Conservation (phyloP, 1,140 invertebrate genomes). For the Parapsyche elsis region DNA sequence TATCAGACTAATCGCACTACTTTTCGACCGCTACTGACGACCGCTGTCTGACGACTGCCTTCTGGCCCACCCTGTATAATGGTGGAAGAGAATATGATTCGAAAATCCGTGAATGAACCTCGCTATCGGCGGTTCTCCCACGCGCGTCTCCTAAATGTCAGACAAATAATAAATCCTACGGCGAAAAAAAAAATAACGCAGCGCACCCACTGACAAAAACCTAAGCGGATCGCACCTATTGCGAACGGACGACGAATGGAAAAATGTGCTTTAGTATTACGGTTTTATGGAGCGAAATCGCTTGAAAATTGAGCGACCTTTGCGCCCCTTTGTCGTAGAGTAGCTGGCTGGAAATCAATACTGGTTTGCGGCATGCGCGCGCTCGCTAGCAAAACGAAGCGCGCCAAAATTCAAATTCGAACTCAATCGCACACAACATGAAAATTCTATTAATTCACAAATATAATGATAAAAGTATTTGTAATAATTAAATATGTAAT, state of each 20-base stretch:
- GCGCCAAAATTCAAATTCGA: background rate
- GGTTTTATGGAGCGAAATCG: background rate
- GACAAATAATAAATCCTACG: conserved; percentile 39
- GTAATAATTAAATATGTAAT: too few relatives aligned
- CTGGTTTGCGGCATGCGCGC: background rate
- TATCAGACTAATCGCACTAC: background rate
- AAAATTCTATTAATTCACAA: too few relatives aligned
- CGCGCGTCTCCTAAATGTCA: conserved; percentile 32
- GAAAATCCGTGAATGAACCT: conserved; percentile 8
- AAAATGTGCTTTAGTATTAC: background rate
- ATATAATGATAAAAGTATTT: too few relatives aligned
- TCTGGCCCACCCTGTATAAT: background rate
- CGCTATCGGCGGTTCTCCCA: conserved; percentile 12
- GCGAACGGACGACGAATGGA: background rate
- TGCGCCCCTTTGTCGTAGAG: background rate
- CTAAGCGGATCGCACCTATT: background rate
- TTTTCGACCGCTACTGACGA: background rate
- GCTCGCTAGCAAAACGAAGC: background rate
- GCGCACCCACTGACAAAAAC: background rate
- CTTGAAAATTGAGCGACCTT: background rate
- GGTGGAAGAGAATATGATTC: background rate
- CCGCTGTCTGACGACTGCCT: background rate
- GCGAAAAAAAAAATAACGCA: background rate
- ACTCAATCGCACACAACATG: too few relatives aligned
- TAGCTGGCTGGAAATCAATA: conserved; percentile 6